A percentile compares a stretch with the other conserved stretches of the same genome.
phyloP scores from a whole-genome alignment of 2,113 vertebrate species.

The Lophochroa leadbeateri region DNA sequence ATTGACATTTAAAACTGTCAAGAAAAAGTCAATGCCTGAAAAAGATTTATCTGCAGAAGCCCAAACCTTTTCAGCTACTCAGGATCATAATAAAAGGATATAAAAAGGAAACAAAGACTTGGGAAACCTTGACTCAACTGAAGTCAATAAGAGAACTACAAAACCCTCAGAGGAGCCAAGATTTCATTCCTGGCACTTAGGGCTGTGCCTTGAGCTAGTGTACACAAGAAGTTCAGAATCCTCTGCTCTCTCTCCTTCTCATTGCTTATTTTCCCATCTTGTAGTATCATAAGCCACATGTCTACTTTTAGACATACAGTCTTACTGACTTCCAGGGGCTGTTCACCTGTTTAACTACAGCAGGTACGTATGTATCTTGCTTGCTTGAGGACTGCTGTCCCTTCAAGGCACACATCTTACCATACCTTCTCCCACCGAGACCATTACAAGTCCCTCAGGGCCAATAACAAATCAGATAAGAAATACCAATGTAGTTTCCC shows the following conservation, averaged over 20 bases:
- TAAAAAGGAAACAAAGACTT: background rate
- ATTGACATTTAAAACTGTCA: constrained; percentile 46
- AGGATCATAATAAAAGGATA: background rate
- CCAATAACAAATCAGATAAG: background rate
- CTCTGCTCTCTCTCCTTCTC: background rate
- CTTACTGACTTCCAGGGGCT: background rate
- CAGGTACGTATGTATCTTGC: background rate
- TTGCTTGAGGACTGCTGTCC: background rate
- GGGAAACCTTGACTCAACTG: background rate
- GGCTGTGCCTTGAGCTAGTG: background rate
- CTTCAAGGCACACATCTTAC: background rate
- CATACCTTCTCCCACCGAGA: rapidly evolving
- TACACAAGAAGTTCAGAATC: background rate
- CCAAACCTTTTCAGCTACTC: background rate
- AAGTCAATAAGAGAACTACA: background rate
- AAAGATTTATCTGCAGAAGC: constrained; percentile 13
- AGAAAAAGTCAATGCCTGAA: background rate
- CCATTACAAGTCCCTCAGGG: rapidly evolving
- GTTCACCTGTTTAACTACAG: background rate
- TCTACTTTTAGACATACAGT: background rate
- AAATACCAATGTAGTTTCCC: background rate
- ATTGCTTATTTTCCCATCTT: background rate
- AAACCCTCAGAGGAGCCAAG: background rate
- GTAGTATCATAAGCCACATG: background rate
- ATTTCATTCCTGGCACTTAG: background rate